Conservation (phyloP, 2,888 invertebrate genomes). For the Latrodectus elegans region DNA sequence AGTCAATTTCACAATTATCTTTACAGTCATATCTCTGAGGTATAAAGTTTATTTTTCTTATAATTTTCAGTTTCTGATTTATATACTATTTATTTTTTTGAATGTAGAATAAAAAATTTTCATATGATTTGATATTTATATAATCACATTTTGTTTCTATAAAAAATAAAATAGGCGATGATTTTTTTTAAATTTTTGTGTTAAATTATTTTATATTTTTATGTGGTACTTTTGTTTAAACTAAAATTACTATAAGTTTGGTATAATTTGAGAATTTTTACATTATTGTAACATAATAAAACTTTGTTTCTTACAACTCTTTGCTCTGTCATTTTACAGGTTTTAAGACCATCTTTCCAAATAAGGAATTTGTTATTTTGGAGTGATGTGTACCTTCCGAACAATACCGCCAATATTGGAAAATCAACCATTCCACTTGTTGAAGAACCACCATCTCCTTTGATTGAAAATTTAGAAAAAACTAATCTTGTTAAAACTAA, state of each 20-base stretch:
- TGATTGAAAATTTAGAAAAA: slow-evolving; percentile 31
- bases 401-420: slow-evolving; percentile 21
- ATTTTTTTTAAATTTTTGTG: too few relatives aligned
- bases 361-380: slow-evolving; percentile 88
- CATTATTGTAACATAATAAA: too few relatives aligned
- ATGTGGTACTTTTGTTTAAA: too few relatives aligned
- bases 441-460: neutral
- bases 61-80: slow-evolving; percentile 10
- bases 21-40: slow-evolving; percentile 80
- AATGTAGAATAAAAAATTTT: too few relatives aligned
- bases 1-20: slow-evolving; percentile 88
- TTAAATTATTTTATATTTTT: too few relatives aligned
- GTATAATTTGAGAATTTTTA: too few relatives aligned
- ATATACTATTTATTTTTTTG: neutral
- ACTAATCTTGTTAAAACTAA: slow-evolving; percentile 80
- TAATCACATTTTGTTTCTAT: too few relatives aligned
- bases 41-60: slow-evolving; percentile 72
- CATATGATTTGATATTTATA: too few relatives aligned
- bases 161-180: too few relatives aligned
- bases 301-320: too few relatives aligned
- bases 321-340: slow-evolving; percentile 77
- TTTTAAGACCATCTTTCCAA: slow-evolving; percentile 89
- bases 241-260: too few relatives aligned
- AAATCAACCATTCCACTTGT: slow-evolving; percentile 70
- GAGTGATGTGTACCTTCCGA: slow-evolving; percentile 87